A percentile compares a stretch with the other conserved stretches of the same genome.
Evolutionary conservation across 1,140 invertebrate genomes (phyloP).

Genomic region (Bathynomus jamesi): DNA sequence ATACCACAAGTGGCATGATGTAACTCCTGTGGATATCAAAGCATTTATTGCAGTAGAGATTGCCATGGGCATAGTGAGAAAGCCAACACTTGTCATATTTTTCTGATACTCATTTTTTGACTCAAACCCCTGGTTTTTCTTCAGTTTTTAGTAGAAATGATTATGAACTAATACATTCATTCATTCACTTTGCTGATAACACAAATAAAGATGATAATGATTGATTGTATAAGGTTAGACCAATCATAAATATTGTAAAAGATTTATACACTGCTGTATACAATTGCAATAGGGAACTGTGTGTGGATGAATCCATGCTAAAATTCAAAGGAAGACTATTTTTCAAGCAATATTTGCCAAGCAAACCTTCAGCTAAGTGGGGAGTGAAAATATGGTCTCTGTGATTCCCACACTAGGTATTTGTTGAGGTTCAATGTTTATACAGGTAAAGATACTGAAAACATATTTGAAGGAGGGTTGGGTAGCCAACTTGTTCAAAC

Average conservation of each 20-base stretch:
- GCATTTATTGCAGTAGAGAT: conserved; percentile 5
- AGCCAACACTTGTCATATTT: neutral
- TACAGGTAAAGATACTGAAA: neutral
- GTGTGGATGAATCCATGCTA: conserved; percentile 3
- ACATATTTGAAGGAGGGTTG: neutral
- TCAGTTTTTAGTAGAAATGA: neutral
- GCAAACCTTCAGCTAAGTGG: conserved; percentile 9
- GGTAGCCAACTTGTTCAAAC: neutral
- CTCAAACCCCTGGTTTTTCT: conserved; percentile 1
- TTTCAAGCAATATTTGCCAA: conserved; percentile 9
- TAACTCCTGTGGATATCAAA: conserved; percentile 11
- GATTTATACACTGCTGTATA: neutral
- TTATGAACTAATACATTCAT: neutral
- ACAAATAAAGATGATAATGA: neutral
- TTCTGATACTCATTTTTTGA: neutral
- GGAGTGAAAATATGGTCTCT: conserved; percentile 9
- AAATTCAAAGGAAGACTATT: conserved; percentile 11
- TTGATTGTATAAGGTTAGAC: conserved; percentile 1
- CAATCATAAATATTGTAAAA: neutral
- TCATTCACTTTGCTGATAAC: conserved; percentile 7
- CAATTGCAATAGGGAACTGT: neutral
- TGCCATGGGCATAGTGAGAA: neutral
- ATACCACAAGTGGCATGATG: neutral
- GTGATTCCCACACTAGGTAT: conserved; percentile 6
- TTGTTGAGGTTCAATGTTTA: conserved; percentile 8